Percentiles rank a stretch among this genome's conserved stretches.
phyloP scores from a whole-genome alignment of 2,113 vertebrate species.

The Stercorarius parasiticus region DNA sequence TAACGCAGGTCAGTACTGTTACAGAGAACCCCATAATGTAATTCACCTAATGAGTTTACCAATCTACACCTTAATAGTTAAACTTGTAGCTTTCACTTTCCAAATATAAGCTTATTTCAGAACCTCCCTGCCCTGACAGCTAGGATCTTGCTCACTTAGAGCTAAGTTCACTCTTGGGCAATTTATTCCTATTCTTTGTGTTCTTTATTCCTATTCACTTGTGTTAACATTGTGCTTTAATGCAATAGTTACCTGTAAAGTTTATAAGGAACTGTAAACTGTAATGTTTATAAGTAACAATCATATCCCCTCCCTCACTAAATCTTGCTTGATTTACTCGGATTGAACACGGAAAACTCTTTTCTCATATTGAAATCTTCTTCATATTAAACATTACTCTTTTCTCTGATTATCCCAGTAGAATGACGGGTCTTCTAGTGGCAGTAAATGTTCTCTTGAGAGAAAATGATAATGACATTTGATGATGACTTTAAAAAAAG shows the following conservation, averaged over 20 bases:
- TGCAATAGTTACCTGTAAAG: not conserved
- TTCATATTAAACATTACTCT: not conserved
- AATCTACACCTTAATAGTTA: not conserved
- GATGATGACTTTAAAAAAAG: not conserved
- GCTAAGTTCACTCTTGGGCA: not conserved
- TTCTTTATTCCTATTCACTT: not conserved
- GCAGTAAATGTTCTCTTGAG: not conserved
- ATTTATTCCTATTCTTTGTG: not conserved
- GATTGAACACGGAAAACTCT: not conserved
- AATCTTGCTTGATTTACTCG: not conserved
- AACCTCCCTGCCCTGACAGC: not conserved
- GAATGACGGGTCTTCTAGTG: not conserved
- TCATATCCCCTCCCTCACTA: not conserved
- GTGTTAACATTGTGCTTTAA: not conserved
- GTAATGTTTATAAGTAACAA: not conserved
- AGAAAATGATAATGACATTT: not conserved
- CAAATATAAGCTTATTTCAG: not conserved
- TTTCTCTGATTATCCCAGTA: not conserved
- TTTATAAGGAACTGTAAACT: not conserved
- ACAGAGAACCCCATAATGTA: not conserved
- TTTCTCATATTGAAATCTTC: not conserved
- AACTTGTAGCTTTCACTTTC: not conserved
- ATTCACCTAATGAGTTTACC: not conserved
- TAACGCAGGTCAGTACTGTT: not conserved
- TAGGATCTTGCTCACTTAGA: not conserved